A percentile compares a stretch with the other conserved stretches of the same genome.
phyloP scores from a whole-genome alignment of 53 echinoderm and acorn worm species.

The Echinarachnius parma region DNA sequence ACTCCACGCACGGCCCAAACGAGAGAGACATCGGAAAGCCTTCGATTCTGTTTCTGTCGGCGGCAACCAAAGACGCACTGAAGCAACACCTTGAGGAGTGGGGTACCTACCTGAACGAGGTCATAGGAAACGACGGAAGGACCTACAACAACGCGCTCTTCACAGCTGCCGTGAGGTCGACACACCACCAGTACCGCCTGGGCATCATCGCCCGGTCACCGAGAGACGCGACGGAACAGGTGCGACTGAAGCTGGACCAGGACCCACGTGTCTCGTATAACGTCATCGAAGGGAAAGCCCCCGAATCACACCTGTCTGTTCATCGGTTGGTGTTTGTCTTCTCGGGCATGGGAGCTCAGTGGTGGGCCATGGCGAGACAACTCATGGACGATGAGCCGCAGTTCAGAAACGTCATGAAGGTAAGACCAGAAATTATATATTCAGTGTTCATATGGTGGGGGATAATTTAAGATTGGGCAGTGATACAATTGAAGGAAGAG shows the following conservation, averaged over 20 bases:
- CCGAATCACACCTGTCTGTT: conserved; percentile 51
- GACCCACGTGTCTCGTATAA: conserved; percentile 83
- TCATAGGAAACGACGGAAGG: conserved; percentile 68
- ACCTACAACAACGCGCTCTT: conserved; percentile 74
- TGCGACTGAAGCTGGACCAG: conserved; percentile 81
- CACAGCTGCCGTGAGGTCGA: conserved; percentile 80
- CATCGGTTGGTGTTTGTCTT: conserved; percentile 91
- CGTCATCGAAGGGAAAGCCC: conserved; percentile 82
- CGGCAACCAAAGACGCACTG: conserved; percentile 78
- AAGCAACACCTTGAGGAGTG: conserved; percentile 75
- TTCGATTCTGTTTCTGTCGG: conserved; percentile 79
- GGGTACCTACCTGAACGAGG: conserved; percentile 73
- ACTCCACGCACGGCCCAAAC: conserved; percentile 23
- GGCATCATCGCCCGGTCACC: conserved; percentile 82
- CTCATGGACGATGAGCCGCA: conserved; percentile 80
- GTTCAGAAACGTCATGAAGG: conserved; percentile 85
- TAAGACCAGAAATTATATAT: no score
- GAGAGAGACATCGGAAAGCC: conserved; percentile 68
- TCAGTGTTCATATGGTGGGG: no score
- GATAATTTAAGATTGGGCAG: no score
- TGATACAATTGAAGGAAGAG: no score
- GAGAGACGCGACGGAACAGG: conserved; percentile 79
- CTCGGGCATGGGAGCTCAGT: conserved; percentile 95
- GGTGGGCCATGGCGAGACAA: conserved; percentile 99
- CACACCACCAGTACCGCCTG: conserved; percentile 74